Conservation (phyloP, 2,888 invertebrate species). For the Volucella bombylans region DNA sequence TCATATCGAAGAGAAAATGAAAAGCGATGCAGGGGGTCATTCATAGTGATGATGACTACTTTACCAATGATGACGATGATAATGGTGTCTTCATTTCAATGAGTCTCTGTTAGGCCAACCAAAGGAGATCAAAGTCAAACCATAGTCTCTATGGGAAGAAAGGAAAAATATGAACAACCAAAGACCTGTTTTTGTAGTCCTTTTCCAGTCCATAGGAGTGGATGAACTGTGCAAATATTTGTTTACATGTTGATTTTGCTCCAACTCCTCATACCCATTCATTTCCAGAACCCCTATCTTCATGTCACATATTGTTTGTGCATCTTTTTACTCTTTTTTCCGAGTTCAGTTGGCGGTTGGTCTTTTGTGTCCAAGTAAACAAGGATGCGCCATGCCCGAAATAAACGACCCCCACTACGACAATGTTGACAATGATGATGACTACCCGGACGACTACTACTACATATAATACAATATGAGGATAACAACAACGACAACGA, state of each 20-base stretch:
- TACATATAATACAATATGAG: neutral
- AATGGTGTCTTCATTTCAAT: conserved; percentile 54
- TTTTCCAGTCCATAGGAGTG: conserved; percentile 49
- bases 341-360: conserved; percentile 1
- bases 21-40: conserved; percentile 43
- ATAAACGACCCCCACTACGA: conserved; percentile 11
- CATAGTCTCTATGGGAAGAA: too few relatives aligned
- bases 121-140: neutral
- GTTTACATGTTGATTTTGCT: conserved; percentile 43
- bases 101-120: conserved; percentile 37
- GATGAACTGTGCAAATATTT: conserved; percentile 47
- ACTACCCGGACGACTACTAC: conserved; percentile 8
- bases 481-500: conserved; percentile 26
- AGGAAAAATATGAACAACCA: conserved; percentile 21
- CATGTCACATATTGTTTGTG: conserved; percentile 39
- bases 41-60: conserved; percentile 63
- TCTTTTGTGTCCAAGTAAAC: conserved; percentile 52
- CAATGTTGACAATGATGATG: conserved; percentile 32
- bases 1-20: conserved; percentile 34
- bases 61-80: conserved; percentile 49
- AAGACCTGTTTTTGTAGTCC: conserved; percentile 11
- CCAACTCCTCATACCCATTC: neutral
- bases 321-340: conserved; percentile 48
- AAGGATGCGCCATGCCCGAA: conserved; percentile 13
- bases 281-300: neutral